Evolutionary conservation across 2,888 invertebrate species (phyloP), one percentile per base, ranked within the genome.

Genomic region (Zygaena filipendulae): DNA sequence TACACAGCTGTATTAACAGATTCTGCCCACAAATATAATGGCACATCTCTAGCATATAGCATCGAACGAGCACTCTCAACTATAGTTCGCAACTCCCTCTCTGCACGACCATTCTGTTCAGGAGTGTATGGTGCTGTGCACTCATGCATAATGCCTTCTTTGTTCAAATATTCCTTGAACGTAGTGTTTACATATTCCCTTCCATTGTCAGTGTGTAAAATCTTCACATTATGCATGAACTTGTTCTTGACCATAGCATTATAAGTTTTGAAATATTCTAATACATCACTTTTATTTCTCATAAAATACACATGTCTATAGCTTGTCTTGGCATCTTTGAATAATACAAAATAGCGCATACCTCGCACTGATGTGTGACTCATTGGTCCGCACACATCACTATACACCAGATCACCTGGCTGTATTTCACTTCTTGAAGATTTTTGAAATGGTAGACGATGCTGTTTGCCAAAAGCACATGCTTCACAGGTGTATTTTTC

Each of bases 81-180:
- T 2, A 58, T 41, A 0, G 54, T 54, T 0, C 58, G 22, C 1
- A 41, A 45, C 18, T 58, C 55, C 8, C 58, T 25, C 23, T 59
- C 48, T 29, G 43, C 46, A 1, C 47, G 25, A 0, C 52, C 52
- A 36, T 53, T 54, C 29, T 52, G 52, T 29, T 56, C 33, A 2
- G 50, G 48, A 1, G 49, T 47, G 13, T 53, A 53, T 1, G 49
- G 45, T 1, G 45, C 49, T 13, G 48, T 47, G 23, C 19, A 13
- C 13, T 54, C 47, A 43, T 51, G 50, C 8, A 23, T 6, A 27
- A 49, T 52, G 0, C 51, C 48, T 5, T 45, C 27, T 7, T 26
- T 28, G 0, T 40, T 29, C 2, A 47, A 3, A 36, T 28, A 47
- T 0, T 40, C 36, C 20, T 38, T 40, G 22, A 48, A 43, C 3